phyloP scores from a whole-genome alignment of 1,140 invertebrate genomes.

The Lasioglossum baleicum region DNA sequence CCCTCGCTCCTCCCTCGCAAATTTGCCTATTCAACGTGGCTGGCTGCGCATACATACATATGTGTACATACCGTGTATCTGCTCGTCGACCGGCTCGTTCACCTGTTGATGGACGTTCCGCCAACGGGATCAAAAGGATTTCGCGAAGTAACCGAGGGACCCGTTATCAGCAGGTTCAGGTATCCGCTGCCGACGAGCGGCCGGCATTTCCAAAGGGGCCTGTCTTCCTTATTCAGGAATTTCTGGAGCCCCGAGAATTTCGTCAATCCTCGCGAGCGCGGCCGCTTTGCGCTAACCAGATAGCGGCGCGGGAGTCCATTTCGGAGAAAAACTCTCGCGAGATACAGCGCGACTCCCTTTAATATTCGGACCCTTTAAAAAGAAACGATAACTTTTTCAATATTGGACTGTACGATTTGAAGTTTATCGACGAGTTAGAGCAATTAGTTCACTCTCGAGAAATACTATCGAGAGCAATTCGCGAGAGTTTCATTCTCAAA shows the following conservation, averaged over 20 bases:
- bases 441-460: no score
- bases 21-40: slow-evolving; percentile 60
- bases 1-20: not conserved
- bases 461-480: no score
- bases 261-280: slow-evolving; percentile 37
- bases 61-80: slow-evolving; percentile 14
- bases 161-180: slow-evolving; percentile 33
- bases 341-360: no score
- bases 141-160: slow-evolving; percentile 26
- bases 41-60: not conserved
- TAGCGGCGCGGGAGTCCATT: not conserved
- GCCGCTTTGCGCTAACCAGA: not conserved
- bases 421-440: no score
- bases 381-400: no score
- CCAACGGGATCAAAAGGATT: slow-evolving; percentile 68
- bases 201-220: slow-evolving; percentile 29
- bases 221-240: slow-evolving; percentile 44
- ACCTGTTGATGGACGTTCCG: slow-evolving; percentile 73
- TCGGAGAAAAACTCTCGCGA: no score
- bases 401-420: no score
- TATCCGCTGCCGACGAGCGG: slow-evolving; percentile 14
- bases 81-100: slow-evolving; percentile 59
- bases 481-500: no score
- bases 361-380: no score
- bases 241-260: slow-evolving; percentile 43